These are phyloP conservation scores for Catharus bicknelli DNA, from an alignment of 2,113 vertebrate species.

Conservation along the genomic window DNA sequence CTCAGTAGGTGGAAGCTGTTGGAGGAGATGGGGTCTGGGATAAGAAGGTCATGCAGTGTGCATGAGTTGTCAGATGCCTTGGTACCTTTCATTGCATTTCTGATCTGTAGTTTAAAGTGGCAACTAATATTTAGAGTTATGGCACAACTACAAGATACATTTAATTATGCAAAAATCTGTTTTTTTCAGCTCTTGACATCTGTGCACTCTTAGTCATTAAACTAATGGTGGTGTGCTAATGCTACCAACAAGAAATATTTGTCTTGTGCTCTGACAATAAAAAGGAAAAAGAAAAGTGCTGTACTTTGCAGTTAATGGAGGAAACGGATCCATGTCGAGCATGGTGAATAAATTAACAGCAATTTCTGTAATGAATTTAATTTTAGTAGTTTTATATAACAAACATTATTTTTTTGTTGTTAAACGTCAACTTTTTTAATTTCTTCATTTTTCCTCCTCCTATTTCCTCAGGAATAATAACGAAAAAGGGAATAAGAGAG, in stretches of 20 bases:
- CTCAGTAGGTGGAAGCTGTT: background rate
- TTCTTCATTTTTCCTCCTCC: background rate
- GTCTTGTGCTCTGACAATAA: background rate
- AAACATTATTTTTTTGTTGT: background rate
- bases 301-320: background rate
- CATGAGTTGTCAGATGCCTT: background rate
- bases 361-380: background rate
- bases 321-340: background rate
- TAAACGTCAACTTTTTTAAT: background rate
- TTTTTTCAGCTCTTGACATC: slow-evolving; percentile 18
- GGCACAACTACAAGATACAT: background rate
- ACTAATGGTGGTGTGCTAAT: slow-evolving; percentile 33
- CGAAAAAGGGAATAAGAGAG: background rate
- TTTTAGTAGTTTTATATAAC: background rate
- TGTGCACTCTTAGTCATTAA: slow-evolving; percentile 22
- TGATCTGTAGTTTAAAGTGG: background rate
- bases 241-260: background rate
- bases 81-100: background rate
- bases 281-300: background rate
- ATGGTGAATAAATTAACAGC: background rate
- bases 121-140: background rate
- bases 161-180: slow-evolving; percentile 5
- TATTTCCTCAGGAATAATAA: background rate
- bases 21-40: background rate
- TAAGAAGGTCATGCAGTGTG: background rate